These are phyloP conservation scores for Cephonodes hylas DNA, from an alignment of 2,888 invertebrate genomes.

Conservation along the genomic window DNA sequence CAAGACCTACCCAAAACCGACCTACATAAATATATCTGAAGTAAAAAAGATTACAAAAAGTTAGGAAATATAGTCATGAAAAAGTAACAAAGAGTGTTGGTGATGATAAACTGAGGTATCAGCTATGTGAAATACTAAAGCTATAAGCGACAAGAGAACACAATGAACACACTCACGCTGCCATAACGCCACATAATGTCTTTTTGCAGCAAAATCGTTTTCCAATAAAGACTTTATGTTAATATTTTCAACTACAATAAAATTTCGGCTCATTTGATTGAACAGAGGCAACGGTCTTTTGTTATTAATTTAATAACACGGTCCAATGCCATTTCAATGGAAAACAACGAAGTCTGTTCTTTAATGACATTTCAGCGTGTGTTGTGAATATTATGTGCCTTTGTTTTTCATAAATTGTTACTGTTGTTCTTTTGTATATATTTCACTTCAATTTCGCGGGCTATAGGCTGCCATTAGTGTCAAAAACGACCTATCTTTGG, in stretches of 20 bases:
- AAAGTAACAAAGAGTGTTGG: too few species aligned
- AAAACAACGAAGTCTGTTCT: not conserved
- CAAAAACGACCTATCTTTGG: too few species aligned
- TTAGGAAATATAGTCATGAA: too few species aligned
- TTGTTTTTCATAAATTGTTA: not conserved
- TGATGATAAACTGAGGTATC: too few species aligned
- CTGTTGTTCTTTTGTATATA: not conserved
- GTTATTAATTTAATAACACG: constrained; percentile 18
- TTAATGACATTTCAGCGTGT: not conserved
- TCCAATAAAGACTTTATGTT: constrained; percentile 15
- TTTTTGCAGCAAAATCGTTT: constrained; percentile 12
- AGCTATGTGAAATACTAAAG: too few species aligned
- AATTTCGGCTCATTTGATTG: constrained; percentile 21
- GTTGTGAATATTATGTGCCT: not conserved
- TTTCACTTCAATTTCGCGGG: not conserved
- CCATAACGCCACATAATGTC: constrained; percentile 23
- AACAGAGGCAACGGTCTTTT: constrained; percentile 18
- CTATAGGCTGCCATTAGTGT: too few species aligned
- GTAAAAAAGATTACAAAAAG: too few species aligned
- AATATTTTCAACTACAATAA: constrained; percentile 17
- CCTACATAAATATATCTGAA: too few species aligned
- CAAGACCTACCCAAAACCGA: too few species aligned
- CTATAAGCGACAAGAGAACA: too few species aligned
- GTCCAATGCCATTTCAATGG: not conserved
- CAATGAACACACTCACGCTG: not conserved